Conservation (phyloP, 2,113 vertebrate species). For the Speoplatyrhinus poulsoni region DNA sequence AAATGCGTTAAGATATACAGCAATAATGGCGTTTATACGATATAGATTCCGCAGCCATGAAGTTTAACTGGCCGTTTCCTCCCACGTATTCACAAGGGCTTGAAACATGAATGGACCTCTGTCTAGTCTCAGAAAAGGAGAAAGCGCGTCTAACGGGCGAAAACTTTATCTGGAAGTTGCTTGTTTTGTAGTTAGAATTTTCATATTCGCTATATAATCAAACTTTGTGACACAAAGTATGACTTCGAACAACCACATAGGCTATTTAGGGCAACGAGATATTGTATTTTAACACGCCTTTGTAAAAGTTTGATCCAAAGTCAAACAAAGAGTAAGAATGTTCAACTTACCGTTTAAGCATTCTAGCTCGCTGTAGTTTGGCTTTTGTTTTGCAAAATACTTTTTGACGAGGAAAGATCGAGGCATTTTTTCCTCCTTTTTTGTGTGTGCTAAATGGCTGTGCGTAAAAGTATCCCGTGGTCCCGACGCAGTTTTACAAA, state of each 20-base stretch:
- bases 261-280: conserved; percentile 7
- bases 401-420: conserved; percentile 95
- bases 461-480: conserved; percentile 66
- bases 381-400: conserved; percentile 90
- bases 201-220: not conserved
- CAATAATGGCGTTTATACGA: conserved; percentile 22
- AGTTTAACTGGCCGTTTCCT: conserved; percentile 66
- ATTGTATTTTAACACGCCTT: not conserved
- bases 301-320: not conserved
- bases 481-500: conserved; percentile 42
- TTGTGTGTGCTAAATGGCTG: conserved; percentile 14
- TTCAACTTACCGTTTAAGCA: conserved; percentile 83
- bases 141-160: conserved; percentile 66
- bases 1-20: not conserved
- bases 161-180: conserved; percentile 50
- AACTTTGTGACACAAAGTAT: not conserved
- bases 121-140: conserved; percentile 59
- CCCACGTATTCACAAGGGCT: conserved; percentile 74
- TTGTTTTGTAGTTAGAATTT: conserved; percentile 7
- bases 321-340: not conserved
- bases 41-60: conserved; percentile 40
- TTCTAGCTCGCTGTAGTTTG: conserved; percentile 95
- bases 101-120: conserved; percentile 75
- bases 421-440: conserved; percentile 81
- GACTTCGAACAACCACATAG: not conserved